A percentile compares a stretch with the other conserved stretches of the same genome.
Conservation (phyloP, 2,797 vertebrate genomes). For the Pempheris klunzingeri region DNA sequence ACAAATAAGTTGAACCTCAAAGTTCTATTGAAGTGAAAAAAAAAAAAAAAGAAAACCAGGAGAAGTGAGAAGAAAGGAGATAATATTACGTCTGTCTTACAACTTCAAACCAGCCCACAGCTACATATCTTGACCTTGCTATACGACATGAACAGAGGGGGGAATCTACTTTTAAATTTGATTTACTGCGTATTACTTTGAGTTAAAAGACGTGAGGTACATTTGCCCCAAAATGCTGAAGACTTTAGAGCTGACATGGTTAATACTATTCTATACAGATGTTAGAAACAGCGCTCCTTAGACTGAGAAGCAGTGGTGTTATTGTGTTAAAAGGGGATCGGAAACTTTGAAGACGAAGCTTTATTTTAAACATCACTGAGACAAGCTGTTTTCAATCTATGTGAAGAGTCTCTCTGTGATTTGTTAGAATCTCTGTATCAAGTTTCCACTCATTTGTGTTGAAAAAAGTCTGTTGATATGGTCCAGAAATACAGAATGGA, state of each 20-base stretch:
- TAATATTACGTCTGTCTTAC: not conserved
- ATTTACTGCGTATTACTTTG: not conserved
- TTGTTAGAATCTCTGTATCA: not conserved
- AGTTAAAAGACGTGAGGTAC: not conserved
- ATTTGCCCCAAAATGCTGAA: not conserved
- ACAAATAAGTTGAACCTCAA: slow-evolving; percentile 24
- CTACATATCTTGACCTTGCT: not conserved
- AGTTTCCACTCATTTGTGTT: not conserved
- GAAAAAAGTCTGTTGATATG: not conserved
- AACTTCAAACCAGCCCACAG: slow-evolving; percentile 9
- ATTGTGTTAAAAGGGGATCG: not conserved
- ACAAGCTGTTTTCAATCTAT: slow-evolving; percentile 4
- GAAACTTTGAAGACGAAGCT: not conserved
- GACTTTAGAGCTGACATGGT: not conserved
- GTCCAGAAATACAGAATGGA: not conserved
- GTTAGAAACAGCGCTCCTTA: not conserved
- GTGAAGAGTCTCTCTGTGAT: not conserved
- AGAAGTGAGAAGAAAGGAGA: slow-evolving; percentile 1
- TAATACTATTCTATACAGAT: not conserved
- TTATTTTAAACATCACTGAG: too few species aligned
- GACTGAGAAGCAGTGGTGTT: not conserved
- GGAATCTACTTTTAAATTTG: not conserved
- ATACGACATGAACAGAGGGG: not conserved
- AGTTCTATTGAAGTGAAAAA: slow-evolving; percentile 15
- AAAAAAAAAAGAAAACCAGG: slow-evolving; percentile 8